Base-by-base conservation (phyloP, 2,113 vertebrate genomes). In the Xerus inauris region DNA sequence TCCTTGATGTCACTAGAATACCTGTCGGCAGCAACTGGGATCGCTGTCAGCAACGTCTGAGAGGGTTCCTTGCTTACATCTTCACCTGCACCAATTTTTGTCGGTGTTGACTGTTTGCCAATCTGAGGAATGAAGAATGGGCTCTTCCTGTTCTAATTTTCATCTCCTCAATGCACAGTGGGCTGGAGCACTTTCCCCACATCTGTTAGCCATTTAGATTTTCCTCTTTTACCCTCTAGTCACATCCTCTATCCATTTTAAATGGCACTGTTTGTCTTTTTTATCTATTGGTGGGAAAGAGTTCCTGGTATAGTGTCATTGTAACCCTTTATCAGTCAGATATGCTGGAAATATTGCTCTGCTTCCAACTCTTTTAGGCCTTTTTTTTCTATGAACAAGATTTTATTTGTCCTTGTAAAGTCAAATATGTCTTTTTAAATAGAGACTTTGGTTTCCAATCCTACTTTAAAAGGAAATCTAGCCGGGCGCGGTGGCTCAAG, bases 361-460 rank as follows among this genome's bases (percentile, higher is more conserved):
- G 7, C 73, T 94, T 79, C 71, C 64, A 65, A 64, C 45, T 91
- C 17, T 75, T 64, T 57, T 35, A 19, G 24, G 9, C 40, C 69
- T 77, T 59, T 75, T 57, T 80, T 62, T 47, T 80, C 13, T 17
- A 72, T 54, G 83, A 22, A 73, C 32, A 73, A 64, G 76, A 35
- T 65, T 75, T 92, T 64, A 81, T 67, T 73, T 26, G 57, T 79
- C 49, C 45, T 95, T 90, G 67, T 35, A 8, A 86, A 82, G 86
- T 26, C 59, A 45, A 57, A 69, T 42, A 10, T 71, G 40, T 62
- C 40, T 59, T 88, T 64, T 87, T 38, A 57, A 72, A 54, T 22
- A 76, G 28, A 54, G 47, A 1, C 4, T 67, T 80, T 67, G 16
- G n/a, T 65, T 93, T 76, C 28, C 40, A n/a, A 82, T 17, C 12